Conservation (phyloP, 2,113 vertebrate genomes). For the Oceanodroma tethys region DNA sequence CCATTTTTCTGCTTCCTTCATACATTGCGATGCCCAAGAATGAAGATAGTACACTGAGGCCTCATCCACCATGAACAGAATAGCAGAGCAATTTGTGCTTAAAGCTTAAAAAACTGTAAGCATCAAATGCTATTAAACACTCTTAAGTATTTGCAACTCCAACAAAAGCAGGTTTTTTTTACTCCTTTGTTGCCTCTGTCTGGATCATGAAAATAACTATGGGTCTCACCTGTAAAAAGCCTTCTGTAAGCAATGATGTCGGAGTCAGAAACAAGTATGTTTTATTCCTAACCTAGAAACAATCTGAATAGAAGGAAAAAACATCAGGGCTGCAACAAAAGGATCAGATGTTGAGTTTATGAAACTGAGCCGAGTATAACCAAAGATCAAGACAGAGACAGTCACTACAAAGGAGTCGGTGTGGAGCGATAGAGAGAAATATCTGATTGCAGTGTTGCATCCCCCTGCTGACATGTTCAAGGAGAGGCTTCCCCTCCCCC, state of each 20-base stretch:
- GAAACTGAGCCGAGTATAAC: background rate
- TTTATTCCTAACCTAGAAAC: background rate
- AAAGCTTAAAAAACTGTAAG: background rate
- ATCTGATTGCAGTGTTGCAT: background rate
- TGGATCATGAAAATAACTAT: background rate
- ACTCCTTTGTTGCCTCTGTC: background rate
- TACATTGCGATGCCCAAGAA: background rate
- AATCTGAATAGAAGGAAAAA: background rate
- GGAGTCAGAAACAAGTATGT: background rate
- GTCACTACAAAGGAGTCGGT: background rate
- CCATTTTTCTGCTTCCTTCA: background rate
- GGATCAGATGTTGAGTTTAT: background rate
- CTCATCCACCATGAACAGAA: background rate
- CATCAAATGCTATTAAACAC: background rate
- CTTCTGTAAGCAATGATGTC: background rate
- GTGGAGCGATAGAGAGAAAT: background rate
- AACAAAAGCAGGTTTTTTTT: background rate
- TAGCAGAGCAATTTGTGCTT: background rate
- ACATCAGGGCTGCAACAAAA: background rate
- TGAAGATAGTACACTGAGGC: background rate
- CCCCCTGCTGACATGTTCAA: background rate
- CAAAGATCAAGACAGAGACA: background rate
- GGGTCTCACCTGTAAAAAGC: background rate
- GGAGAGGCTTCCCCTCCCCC: constrained; percentile 45
- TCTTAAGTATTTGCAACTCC: background rate